Conservation (phyloP, 2,797 vertebrate genomes). For the Agapornis canus region DNA sequence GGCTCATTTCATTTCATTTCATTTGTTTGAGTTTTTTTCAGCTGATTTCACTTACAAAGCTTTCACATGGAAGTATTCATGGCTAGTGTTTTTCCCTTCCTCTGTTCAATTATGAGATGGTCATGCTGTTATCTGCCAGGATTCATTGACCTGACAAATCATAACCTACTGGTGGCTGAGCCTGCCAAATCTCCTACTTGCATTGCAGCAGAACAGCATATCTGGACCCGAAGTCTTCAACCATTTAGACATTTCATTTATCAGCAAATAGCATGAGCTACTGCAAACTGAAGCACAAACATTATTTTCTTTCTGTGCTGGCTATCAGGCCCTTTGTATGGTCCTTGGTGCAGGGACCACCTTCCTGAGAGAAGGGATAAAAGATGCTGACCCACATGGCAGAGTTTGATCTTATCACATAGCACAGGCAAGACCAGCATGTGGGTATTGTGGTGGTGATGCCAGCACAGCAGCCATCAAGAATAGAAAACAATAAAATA, state of each 20-base stretch:
- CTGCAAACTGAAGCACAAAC: not conserved
- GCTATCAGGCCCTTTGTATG: not conserved
- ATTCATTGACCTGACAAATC: not conserved
- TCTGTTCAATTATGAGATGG: not conserved
- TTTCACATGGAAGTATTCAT: not conserved
- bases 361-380: not conserved
- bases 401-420: rapidly evolving
- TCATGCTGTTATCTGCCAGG: not conserved
- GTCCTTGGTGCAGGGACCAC: not conserved
- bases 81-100: not conserved
- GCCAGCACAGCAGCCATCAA: not conserved
- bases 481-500: not conserved
- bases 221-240: not conserved
- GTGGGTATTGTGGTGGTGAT: not conserved
- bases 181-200: not conserved
- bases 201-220: not conserved
- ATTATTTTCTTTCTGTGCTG: not conserved
- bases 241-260: not conserved
- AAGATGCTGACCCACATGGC: not conserved
- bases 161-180: not conserved
- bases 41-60: not conserved
- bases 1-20: not conserved
- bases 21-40: not conserved
- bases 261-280: not conserved
- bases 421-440: not conserved